Base-by-base conservation (phyloP, 23 tunicate species). In the Trididemnum nubilum region DNA sequence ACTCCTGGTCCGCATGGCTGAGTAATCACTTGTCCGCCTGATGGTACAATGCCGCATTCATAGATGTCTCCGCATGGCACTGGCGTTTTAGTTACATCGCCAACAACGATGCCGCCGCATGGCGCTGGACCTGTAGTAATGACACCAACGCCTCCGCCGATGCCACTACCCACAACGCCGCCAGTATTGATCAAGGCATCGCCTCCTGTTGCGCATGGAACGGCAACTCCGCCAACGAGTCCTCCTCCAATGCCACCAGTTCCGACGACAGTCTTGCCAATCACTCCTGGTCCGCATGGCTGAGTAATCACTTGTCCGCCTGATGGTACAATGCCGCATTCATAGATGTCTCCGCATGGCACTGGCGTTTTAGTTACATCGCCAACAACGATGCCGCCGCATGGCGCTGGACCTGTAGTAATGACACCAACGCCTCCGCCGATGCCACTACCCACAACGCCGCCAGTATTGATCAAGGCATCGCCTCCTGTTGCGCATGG, bases 1-100 rank as follows among this genome's bases (percentile, higher is more conserved):
- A 44, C 54, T 44, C 67, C 67, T 61, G 67, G 27, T 61, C 29
- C 67, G 67, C 67, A 61, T 61, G 67, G 67, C 67, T 61, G 67
- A 21, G 29, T 25, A 26, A 61, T 61, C 4, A 61, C 67, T n/a
- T 61, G 26, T 61, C 67, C 67, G 21, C 29, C 67, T 21, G 29
- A n/a, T 61, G 67, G 67, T 61, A 25, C 29, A n/a, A 21, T 61
- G 67, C 27, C 29, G 29, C 27, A 21, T n/a, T 61, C 67, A 61
- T 61, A 61, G 29, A 61, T 25, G 67, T 61, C 29, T 21, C 29
- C 67, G 29, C 67, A 61, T 44, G 54, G 54, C 54, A 44, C 54
- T 44, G 12, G 12, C 26, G 21, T 21, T 61, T 61, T 61, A 5
- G 67, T 25, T 61, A 25, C 67, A 25, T 61, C 27, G 21, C 67